phyloP scores from a whole-genome alignment of 2,888 invertebrate species.

The Dynastes tityus region DNA sequence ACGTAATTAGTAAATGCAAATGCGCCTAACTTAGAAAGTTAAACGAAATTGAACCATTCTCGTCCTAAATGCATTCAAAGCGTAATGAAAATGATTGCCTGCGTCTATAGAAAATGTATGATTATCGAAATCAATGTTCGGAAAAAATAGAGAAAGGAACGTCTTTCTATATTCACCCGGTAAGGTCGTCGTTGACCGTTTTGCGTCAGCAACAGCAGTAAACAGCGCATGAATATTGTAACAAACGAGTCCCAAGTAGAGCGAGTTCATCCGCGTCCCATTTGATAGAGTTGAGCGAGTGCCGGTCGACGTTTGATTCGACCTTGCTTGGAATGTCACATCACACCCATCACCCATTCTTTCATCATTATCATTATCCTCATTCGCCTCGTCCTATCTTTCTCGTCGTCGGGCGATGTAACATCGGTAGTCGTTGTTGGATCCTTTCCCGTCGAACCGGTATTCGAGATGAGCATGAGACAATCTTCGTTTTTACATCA shows the following conservation, averaged over 20 bases:
- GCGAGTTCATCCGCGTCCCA: slow-evolving; percentile 47
- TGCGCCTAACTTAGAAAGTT: too few relatives aligned
- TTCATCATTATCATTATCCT: slow-evolving; percentile 49
- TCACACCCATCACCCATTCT: slow-evolving; percentile 48
- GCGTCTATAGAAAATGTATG: not conserved
- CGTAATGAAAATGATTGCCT: not conserved
- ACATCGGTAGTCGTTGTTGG: not conserved
- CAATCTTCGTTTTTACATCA: slow-evolving; percentile 16
- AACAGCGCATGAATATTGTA: slow-evolving; percentile 44
- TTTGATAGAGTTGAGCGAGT: slow-evolving; percentile 49
- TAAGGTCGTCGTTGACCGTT: slow-evolving; percentile 38
- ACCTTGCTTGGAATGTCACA: slow-evolving; percentile 52
- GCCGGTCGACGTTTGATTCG: slow-evolving; percentile 51
- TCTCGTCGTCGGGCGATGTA: slow-evolving; percentile 8
- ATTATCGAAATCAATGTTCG: slow-evolving; percentile 21
- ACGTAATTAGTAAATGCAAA: too few relatives aligned
- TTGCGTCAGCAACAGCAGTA: slow-evolving; percentile 33
- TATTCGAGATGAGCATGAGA: slow-evolving; percentile 7
- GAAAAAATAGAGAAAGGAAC: not conserved
- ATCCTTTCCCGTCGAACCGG: slow-evolving; percentile 17
- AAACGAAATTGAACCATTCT: too few relatives aligned
- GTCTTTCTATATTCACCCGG: slow-evolving; percentile 8
- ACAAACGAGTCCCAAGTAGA: slow-evolving; percentile 38
- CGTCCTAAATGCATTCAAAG: not conserved
- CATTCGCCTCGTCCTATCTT: slow-evolving; percentile 33